phyloP scores from a whole-genome alignment of 2,113 vertebrate species.

The Myrmophylax atrothorax region DNA sequence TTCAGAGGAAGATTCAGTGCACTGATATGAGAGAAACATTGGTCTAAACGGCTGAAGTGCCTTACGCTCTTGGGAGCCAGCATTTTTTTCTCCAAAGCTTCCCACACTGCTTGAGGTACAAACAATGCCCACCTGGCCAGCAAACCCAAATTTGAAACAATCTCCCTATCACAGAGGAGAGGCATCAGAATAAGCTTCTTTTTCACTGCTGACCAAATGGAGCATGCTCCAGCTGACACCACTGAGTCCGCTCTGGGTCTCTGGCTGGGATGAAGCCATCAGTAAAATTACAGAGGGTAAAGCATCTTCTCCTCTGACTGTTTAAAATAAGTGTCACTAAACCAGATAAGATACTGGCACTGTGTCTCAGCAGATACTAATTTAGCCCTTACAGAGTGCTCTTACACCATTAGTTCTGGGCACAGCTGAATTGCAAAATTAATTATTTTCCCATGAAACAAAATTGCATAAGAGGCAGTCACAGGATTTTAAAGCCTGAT shows the following conservation, averaged over 20 bases:
- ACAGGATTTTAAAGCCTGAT: not conserved
- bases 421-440: not conserved
- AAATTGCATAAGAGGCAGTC: not conserved
- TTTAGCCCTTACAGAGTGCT: not conserved
- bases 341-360: not conserved
- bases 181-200: not conserved
- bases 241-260: rapidly evolving
- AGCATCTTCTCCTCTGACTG: not conserved
- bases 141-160: not conserved
- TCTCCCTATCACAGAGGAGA: not conserved
- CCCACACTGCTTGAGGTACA: not conserved
- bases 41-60: not conserved
- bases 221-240: not conserved
- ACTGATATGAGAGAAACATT: not conserved
- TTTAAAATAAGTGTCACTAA: not conserved
- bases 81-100: not conserved
- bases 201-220: not conserved
- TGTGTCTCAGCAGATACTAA: conserved; percentile 12
- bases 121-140: not conserved
- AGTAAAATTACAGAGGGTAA: not conserved
- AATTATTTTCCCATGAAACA: conserved; percentile 39
- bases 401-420: conserved; percentile 1
- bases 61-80: rapidly evolving
- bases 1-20: not conserved
- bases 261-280: rapidly evolving